These are phyloP conservation scores for Gavialis gangeticus DNA, from an alignment of 2,113 vertebrate genomes.

Conservation along the genomic window DNA sequence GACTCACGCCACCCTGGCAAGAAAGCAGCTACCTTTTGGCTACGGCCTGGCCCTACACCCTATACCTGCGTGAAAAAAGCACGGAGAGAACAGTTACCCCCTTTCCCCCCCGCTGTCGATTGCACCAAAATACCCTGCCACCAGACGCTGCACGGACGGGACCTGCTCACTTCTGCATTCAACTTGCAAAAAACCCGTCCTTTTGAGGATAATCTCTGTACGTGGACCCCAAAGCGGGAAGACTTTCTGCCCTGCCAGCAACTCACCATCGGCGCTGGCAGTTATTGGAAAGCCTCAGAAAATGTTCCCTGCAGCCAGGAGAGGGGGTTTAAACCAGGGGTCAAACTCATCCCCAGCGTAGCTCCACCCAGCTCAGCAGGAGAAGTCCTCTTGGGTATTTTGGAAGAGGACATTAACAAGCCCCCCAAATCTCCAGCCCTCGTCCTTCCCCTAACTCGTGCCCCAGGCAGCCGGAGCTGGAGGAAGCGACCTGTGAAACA, in stretches of 20 bases:
- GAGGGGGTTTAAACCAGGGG: neutral
- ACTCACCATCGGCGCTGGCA: neutral
- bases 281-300: neutral
- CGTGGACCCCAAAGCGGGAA: neutral
- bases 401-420: neutral
- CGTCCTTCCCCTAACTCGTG: neutral
- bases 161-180: neutral
- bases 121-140: neutral
- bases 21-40: accelerated
- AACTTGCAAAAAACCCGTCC: too few species aligned
- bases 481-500: neutral
- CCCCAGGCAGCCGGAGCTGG: neutral
- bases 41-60: neutral
- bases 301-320: neutral
- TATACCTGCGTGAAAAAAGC: too few species aligned
- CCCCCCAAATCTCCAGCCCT: neutral
- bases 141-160: neutral
- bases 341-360: neutral
- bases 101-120: too few species aligned
- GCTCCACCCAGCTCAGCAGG: neutral
- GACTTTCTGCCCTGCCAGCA: neutral
- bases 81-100: too few species aligned
- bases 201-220: neutral
- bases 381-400: neutral
- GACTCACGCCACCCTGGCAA: accelerated